phyloP scores from a whole-genome alignment of 2,888 invertebrate species.

The Lepidochrysops patricia region DNA sequence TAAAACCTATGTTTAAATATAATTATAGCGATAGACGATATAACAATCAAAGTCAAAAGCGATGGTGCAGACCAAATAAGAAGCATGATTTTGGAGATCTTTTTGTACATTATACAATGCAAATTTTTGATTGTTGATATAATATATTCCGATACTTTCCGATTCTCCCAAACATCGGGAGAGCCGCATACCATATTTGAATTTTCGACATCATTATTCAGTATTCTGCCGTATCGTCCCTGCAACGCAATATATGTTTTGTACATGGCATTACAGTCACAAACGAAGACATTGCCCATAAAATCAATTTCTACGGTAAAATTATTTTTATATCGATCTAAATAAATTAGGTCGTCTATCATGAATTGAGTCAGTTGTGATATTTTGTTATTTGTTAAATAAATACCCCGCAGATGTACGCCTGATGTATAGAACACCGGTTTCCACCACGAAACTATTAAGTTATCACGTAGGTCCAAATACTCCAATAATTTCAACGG shows the following conservation, averaged over 20 bases:
- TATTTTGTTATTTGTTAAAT: conserved; percentile 71
- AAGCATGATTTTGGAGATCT: conserved; percentile 51
- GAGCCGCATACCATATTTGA: conserved; percentile 58
- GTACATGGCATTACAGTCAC: conserved; percentile 68
- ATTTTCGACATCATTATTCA: conserved; percentile 44
- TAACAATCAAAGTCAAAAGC: conserved; percentile 45
- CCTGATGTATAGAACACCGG: conserved; percentile 64
- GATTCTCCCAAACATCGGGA: conserved; percentile 61
- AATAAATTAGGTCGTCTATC: conserved; percentile 69
- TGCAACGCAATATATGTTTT: conserved; percentile 55
- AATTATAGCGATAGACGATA: conserved; percentile 37
- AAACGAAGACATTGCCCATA: conserved; percentile 69
- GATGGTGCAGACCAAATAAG: conserved; percentile 59
- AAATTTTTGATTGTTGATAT: conserved; percentile 51
- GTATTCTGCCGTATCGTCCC: conserved; percentile 41
- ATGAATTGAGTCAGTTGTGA: conserved; percentile 70
- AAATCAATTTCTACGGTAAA: conserved; percentile 51
- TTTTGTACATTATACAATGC: conserved; percentile 54
- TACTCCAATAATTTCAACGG: conserved; percentile 54
- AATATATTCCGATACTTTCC: conserved; percentile 53
- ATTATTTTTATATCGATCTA: conserved; percentile 46
- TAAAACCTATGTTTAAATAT: conserved; percentile 63
- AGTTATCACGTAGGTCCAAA: conserved; percentile 69
- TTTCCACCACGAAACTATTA: conserved; percentile 68
- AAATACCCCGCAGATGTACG: conserved; percentile 47